Evolutionary conservation across 2,797 vertebrate species (phyloP).

Genomic region (Amblyraja radiata): DNA sequence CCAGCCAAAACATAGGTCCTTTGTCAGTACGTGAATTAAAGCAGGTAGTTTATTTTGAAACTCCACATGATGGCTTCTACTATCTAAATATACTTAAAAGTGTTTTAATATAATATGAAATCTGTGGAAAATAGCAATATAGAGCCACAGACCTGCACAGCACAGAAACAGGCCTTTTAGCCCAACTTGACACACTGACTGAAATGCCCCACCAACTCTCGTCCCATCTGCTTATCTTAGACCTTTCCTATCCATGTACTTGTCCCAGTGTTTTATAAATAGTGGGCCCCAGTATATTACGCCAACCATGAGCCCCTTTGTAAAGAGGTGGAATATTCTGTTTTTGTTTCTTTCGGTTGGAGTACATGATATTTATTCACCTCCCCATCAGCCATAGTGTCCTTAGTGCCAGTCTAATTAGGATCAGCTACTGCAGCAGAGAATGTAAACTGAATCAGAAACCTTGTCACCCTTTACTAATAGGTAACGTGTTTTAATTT

Average conservation of each 20-base stretch:
- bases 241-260: too few relatives aligned
- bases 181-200: too few relatives aligned
- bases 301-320: neutral
- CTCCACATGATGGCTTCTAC: neutral
- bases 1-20: neutral
- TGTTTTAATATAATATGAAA: neutral
- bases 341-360: neutral
- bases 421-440: too few relatives aligned
- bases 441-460: neutral
- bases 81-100: neutral
- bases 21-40: neutral
- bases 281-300: neutral
- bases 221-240: too few relatives aligned
- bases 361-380: neutral
- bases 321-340: too few relatives aligned
- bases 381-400: too few relatives aligned
- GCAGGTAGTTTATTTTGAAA: neutral
- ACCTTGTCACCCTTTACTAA: neutral
- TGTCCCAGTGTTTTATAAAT: neutral
- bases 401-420: neutral
- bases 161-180: too few relatives aligned
- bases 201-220: too few relatives aligned
- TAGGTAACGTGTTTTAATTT: neutral
- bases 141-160: too few relatives aligned
- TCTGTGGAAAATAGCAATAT: neutral